A percentile compares a stretch with the other conserved stretches of the same genome.
These are phyloP conservation scores for Bungarus multicinctus DNA, from an alignment of 2,113 vertebrate species.

Conservation along the genomic window DNA sequence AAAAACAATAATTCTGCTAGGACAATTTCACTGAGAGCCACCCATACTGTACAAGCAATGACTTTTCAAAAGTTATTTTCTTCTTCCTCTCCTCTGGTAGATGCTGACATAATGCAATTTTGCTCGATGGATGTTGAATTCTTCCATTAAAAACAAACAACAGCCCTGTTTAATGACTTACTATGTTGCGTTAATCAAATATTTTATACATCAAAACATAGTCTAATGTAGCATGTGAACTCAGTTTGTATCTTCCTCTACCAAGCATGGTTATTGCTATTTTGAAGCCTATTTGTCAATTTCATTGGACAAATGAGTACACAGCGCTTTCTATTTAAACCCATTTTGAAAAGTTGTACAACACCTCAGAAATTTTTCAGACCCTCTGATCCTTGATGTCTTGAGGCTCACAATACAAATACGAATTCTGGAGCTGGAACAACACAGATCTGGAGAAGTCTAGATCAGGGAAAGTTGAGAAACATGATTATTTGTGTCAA, in stretches of 20 bases:
- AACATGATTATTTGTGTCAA: not conserved
- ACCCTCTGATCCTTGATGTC: not conserved
- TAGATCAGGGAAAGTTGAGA: not conserved
- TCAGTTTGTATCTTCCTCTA: not conserved
- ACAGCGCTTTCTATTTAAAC: not conserved
- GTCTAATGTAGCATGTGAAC: not conserved
- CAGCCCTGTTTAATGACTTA: not conserved
- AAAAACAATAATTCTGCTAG: not conserved
- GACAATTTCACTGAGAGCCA: not conserved
- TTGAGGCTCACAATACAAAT: not conserved
- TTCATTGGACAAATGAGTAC: not conserved
- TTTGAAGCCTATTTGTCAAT: not conserved
- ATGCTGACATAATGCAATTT: not conserved
- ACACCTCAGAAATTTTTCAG: not conserved
- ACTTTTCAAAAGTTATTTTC: not conserved
- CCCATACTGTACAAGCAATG: not conserved
- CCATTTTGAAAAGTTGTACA: not conserved
- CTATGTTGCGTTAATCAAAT: not conserved
- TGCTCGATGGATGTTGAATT: not conserved
- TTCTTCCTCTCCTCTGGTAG: not conserved
- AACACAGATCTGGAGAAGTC: not conserved
- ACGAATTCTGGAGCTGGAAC: not conserved
- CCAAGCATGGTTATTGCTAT: not conserved
- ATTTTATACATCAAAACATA: not conserved
- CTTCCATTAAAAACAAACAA: not conserved